Conservation (phyloP, 1,140 invertebrate genomes). For the Drosophila tristis region DNA sequence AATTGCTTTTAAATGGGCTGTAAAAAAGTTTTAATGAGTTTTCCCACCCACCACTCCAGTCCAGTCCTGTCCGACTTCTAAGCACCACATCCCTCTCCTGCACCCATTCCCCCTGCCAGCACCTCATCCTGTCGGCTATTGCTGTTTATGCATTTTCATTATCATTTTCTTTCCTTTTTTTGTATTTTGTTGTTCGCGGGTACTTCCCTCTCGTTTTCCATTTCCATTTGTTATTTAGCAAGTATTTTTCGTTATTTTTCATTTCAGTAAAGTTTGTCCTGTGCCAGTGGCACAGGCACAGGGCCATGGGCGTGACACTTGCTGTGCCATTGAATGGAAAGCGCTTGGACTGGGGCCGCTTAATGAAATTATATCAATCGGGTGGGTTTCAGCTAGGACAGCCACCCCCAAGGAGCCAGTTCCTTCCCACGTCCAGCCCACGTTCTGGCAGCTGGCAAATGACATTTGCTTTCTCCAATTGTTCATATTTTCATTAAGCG, state of each 20-base stretch:
- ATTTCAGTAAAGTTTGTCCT: constrained; percentile 27
- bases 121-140: constrained; percentile 10
- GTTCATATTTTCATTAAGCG: constrained; percentile 70
- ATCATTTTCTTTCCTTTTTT: constrained; percentile 68
- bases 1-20: constrained; percentile 83
- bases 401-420: constrained; percentile 37
- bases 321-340: constrained; percentile 30
- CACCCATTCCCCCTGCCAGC: constrained; percentile 3
- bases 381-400: constrained; percentile 57
- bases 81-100: constrained; percentile 14
- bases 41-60: constrained; percentile 47
- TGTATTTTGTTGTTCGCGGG: constrained; percentile 7
- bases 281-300: constrained; percentile 22
- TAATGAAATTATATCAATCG: constrained; percentile 82
- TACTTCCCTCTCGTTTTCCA: constrained; percentile 38
- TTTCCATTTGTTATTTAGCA: constrained; percentile 69
- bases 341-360: constrained; percentile 26
- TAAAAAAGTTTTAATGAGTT: constrained; percentile 83
- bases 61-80: constrained; percentile 37
- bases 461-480: constrained; percentile 72
- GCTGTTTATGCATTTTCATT: constrained; percentile 77
- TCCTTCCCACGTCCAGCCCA: too few relatives aligned
- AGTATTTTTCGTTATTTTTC: constrained; percentile 51
- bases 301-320: constrained; percentile 42
- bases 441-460: constrained; percentile 68